Conservation (phyloP, 2,888 invertebrate species). For the Salticus scenicus region DNA sequence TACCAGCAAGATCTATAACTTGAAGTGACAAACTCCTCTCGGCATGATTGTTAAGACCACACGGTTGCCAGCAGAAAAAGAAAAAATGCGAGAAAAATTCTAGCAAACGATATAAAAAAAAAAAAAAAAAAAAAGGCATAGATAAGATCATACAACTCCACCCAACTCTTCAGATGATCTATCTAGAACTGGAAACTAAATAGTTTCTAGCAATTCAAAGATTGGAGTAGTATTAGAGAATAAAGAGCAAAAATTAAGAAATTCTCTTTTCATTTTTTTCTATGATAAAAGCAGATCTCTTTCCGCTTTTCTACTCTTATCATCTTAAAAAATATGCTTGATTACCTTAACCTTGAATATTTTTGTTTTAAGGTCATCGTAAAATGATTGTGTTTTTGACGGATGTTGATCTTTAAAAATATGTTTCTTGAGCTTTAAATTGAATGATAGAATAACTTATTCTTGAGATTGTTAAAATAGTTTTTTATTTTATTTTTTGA, state of each 20-base stretch:
- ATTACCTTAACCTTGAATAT: background rate
- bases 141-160: conserved; percentile 10
- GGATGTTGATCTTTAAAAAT: background rate
- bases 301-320: background rate
- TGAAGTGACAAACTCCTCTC: background rate
- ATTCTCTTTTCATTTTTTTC: background rate
- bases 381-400: background rate
- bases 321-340: background rate
- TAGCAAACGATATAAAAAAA: background rate
- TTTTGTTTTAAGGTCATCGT: background rate
- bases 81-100: background rate
- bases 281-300: background rate
- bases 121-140: background rate
- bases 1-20: background rate
- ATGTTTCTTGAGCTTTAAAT: background rate
- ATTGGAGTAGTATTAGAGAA: background rate
- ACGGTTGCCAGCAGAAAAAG: conserved; percentile 11
- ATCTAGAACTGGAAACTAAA: background rate
- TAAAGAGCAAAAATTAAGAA: background rate
- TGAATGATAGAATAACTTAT: background rate
- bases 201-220: background rate
- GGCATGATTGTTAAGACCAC: conserved; percentile 8
- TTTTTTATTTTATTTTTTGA: too few species aligned
- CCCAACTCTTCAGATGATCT: conserved; percentile 5
- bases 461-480: too few species aligned